Conservation (phyloP, 2,113 vertebrate species). For the Typhlomys cinereus region DNA sequence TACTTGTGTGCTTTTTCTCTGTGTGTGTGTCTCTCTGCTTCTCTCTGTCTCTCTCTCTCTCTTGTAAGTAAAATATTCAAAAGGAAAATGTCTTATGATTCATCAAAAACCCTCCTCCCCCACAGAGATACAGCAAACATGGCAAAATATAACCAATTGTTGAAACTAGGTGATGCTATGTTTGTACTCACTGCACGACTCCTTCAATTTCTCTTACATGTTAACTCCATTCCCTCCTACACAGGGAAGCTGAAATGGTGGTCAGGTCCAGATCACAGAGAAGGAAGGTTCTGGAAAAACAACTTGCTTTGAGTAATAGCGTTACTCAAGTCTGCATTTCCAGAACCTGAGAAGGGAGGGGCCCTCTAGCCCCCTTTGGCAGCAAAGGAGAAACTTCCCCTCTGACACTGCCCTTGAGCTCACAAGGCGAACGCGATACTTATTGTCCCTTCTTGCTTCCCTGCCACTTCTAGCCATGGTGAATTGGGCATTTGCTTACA, state of each 20-base stretch:
- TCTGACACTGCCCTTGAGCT: conserved; percentile 10
- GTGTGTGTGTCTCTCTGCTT: too few species aligned
- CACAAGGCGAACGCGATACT: neutral
- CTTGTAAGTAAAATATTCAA: too few species aligned
- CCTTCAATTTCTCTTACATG: conserved; percentile 19
- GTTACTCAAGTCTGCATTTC: neutral
- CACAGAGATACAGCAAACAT: neutral
- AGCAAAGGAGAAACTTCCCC: neutral
- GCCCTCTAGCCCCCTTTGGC: neutral
- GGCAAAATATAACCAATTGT: neutral
- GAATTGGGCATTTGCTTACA: conserved; percentile 1
- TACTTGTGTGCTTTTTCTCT: too few species aligned
- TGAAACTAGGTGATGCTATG: neutral
- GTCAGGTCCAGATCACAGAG: neutral
- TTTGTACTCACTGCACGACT: neutral
- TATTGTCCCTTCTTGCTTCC: conserved; percentile 21
- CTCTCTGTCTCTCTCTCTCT: too few species aligned
- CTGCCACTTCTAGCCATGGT: neutral
- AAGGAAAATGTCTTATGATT: neutral
- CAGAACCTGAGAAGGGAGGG: neutral
- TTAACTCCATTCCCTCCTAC: neutral
- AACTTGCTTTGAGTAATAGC: neutral
- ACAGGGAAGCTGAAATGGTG: neutral
- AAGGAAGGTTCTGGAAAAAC: neutral
- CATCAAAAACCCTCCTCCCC: neutral